phyloP scores from a whole-genome alignment of 2,797 vertebrate species.

The Coregonus sp. region DNA sequence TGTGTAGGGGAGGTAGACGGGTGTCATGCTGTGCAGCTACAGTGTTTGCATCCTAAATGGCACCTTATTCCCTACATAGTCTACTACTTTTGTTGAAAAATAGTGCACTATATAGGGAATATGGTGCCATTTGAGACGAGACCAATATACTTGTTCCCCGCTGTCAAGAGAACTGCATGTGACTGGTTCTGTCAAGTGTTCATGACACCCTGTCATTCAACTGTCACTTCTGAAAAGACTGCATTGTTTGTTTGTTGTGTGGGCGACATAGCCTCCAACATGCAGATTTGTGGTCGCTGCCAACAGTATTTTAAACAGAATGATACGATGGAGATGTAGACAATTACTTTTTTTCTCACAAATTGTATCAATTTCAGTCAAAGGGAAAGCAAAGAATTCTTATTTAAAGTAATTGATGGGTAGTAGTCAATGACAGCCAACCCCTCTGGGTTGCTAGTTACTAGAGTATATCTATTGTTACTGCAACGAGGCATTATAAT shows the following conservation, averaged over 20 bases:
- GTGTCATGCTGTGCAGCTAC: slow-evolving; percentile 54
- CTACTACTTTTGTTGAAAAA: background rate
- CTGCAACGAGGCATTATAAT: slow-evolving; percentile 39
- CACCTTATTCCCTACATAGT: slow-evolving; percentile 1
- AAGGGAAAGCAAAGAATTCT: background rate
- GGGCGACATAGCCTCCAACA: slow-evolving; percentile 40
- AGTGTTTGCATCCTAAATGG: slow-evolving; percentile 60
- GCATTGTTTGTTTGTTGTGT: slow-evolving; percentile 48
- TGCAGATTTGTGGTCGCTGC: slow-evolving; percentile 41
- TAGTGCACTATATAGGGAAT: background rate
- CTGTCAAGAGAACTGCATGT: slow-evolving; percentile 60
- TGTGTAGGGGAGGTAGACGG: background rate
- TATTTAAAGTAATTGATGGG: background rate
- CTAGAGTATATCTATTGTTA: slow-evolving; percentile 21
- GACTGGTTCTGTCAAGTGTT: slow-evolving; percentile 72
- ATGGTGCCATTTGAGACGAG: slow-evolving; percentile 22
- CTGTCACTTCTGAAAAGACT: slow-evolving; percentile 49
- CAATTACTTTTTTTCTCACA: background rate
- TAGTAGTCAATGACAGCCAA: no score
- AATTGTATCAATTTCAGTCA: background rate
- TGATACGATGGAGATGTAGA: background rate
- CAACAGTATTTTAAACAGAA: slow-evolving; percentile 12
- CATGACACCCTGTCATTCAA: slow-evolving; percentile 65
- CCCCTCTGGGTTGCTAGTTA: background rate
- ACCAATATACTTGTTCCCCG: slow-evolving; percentile 38